Conservation (phyloP, 2,113 vertebrate species). For the Trogon surrucura region DNA sequence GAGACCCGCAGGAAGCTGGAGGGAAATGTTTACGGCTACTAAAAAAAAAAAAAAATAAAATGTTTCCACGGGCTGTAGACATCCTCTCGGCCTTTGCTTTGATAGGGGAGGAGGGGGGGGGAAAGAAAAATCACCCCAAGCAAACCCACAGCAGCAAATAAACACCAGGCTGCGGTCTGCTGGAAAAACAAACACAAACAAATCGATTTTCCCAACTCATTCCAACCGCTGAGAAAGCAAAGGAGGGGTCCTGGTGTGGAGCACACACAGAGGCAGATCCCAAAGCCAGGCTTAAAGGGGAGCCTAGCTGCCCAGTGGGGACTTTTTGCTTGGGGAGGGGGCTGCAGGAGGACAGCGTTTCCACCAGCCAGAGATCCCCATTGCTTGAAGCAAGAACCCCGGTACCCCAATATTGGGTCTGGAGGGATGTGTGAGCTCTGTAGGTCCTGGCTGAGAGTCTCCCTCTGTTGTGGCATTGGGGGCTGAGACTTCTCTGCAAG, state of each 20-base stretch:
- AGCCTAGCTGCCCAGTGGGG: fast-evolving
- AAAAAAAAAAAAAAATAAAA: not conserved
- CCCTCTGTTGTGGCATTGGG: not conserved
- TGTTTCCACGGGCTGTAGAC: not conserved
- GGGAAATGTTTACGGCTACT: fast-evolving
- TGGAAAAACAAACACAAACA: not conserved
- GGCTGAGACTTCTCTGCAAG: not conserved
- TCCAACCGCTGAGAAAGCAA: not conserved
- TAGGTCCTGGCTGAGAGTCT: fast-evolving
- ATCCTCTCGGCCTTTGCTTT: not conserved
- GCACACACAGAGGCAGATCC: fast-evolving
- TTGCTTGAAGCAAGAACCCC: fast-evolving
- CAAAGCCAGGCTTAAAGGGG: not conserved
- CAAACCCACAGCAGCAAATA: not conserved
- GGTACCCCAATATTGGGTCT: fast-evolving
- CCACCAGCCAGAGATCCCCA: not conserved
- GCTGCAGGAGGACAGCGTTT: fast-evolving
- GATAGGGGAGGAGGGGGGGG: no score
- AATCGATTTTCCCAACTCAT: not conserved
- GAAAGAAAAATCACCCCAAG: not conserved
- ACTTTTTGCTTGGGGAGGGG: no score
- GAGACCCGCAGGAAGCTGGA: not conserved
- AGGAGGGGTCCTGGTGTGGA: fast-evolving
- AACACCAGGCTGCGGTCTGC: not conserved
- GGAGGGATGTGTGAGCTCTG: not conserved